Percentiles rank a stretch among this genome's conserved stretches.
These are phyloP conservation scores for Zingel zingel DNA, from an alignment of 2,113 vertebrate genomes.

Conservation along the genomic window DNA sequence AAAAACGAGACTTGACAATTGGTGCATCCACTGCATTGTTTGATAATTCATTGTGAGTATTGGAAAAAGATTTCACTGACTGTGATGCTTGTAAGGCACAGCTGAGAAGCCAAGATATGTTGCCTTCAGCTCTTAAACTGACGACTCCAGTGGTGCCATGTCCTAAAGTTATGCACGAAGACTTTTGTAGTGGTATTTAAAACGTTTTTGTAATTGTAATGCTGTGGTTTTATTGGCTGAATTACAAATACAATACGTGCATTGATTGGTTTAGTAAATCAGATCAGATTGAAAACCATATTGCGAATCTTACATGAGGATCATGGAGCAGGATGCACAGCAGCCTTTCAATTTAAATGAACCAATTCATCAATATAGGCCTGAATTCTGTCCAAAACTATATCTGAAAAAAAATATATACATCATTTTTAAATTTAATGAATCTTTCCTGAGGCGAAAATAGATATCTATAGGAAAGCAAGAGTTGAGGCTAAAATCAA, in stretches of 20 bases:
- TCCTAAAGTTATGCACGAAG: too few relatives aligned
- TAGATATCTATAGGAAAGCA: too few relatives aligned
- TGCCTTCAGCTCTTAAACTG: too few relatives aligned
- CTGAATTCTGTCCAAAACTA: not conserved
- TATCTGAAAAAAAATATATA: not conserved
- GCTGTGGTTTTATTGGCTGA: not conserved
- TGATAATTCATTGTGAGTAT: not conserved
- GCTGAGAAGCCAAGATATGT: too few relatives aligned
- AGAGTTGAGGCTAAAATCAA: not conserved
- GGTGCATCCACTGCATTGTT: not conserved
- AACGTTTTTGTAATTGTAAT: not conserved
- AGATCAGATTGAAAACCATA: not conserved
- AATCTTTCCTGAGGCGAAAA: not conserved
- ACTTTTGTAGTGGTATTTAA: too few relatives aligned
- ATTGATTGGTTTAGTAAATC: not conserved
- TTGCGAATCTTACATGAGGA: not conserved
- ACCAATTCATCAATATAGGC: not conserved
- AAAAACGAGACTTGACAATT: conserved; percentile 22
- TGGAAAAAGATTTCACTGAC: not conserved
- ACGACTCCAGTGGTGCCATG: too few relatives aligned
- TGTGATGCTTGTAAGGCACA: not conserved
- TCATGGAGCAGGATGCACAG: not conserved
- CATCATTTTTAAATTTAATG: not conserved
- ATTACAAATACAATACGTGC: not conserved
- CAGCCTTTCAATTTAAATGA: not conserved